These are phyloP conservation scores for Drosophila putrida DNA, from an alignment of 2,888 invertebrate genomes.

Conservation along the genomic window DNA sequence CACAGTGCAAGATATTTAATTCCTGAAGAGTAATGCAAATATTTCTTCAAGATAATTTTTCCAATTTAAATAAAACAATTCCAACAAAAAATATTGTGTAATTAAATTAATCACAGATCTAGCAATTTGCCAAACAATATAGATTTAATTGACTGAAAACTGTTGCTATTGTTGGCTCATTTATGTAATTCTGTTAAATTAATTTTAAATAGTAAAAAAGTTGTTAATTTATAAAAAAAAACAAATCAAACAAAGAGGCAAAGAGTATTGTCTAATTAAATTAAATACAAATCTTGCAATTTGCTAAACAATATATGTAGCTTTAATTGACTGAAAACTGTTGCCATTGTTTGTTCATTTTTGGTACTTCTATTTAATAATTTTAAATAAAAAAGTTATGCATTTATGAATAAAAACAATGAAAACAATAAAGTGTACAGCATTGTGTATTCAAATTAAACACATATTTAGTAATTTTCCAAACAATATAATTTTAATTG, in stretches of 20 bases:
- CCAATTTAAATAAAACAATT: constrained; percentile 1
- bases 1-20: constrained; percentile 8
- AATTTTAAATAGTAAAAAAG: neutral
- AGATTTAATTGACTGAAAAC: neutral
- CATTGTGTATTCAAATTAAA: neutral
- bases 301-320: constrained; percentile 2
- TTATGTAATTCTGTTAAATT: too few species aligned
- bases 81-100: neutral
- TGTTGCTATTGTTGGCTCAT: neutral
- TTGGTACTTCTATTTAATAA: too few species aligned
- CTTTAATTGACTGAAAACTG: neutral
- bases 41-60: neutral
- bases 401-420: neutral
- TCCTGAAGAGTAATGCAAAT: neutral
- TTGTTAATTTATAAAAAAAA: too few species aligned
- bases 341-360: neutral
- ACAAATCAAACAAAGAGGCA: neutral
- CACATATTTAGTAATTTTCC: constrained; percentile 1
- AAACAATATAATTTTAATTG: constrained; percentile 2
- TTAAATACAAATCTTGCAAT: neutral
- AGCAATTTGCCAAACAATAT: constrained; percentile 3
- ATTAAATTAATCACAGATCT: constrained; percentile 1
- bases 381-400: too few species aligned
- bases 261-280: neutral
- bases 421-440: neutral